Conservation (phyloP, 2,797 vertebrate species). For the Ibycter americanus region DNA sequence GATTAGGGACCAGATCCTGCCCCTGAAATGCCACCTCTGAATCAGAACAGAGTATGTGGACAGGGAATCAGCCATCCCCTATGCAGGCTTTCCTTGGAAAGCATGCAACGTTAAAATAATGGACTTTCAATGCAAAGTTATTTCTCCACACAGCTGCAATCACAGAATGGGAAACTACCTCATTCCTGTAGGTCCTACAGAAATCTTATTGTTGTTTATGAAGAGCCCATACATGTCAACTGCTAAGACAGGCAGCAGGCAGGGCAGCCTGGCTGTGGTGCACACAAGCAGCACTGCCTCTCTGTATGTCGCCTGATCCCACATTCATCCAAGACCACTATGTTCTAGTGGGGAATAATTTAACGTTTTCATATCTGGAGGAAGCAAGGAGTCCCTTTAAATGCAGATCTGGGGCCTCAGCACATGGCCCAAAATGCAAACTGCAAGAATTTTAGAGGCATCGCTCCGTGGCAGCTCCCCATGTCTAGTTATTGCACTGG, state of each 20-base stretch:
- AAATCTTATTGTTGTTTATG: not conserved
- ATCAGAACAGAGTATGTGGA: not conserved
- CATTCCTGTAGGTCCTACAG: not conserved
- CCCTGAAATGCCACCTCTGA: not conserved
- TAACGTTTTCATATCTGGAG: not conserved
- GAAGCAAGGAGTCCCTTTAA: not conserved
- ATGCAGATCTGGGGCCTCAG: not conserved
- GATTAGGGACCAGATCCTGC: not conserved
- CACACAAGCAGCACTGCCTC: no score
- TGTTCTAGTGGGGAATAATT: not conserved
- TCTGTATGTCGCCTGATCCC: rapidly evolving
- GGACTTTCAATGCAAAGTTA: not conserved
- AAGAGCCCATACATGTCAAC: not conserved
- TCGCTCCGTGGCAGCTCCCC: not conserved
- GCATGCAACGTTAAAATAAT: not conserved
- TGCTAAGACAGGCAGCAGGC: not conserved
- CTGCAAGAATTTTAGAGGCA: not conserved
- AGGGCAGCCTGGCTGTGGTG: not conserved
- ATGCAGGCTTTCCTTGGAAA: not conserved
- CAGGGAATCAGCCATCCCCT: not conserved
- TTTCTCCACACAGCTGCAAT: not conserved
- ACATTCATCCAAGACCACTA: not conserved
- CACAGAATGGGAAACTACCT: not conserved
- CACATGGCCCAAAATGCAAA: not conserved
- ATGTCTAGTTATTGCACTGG: not conserved